Base-by-base conservation (phyloP, 2,797 vertebrate species). In the Enteromius treurensis region DNA sequence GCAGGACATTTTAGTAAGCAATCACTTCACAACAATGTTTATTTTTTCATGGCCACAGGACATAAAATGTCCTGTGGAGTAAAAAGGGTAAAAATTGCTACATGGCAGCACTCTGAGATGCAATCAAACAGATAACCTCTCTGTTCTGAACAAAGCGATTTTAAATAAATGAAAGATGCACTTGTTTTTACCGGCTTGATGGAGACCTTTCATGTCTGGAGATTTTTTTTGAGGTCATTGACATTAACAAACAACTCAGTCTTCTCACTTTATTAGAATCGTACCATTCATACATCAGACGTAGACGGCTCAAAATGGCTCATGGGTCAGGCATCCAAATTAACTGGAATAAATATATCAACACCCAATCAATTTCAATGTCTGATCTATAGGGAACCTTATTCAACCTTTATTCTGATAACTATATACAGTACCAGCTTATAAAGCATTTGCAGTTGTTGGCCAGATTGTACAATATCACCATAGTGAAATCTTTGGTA, bases 151-250 rank as follows among this genome's bases (percentile, higher is more conserved):
- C 75, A 79, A 79, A 70, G 60, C 81, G 81, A 83, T 19, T 67
- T 74, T 80, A 79, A 84, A 85, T 77, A 75, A 87, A 88, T 88
- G 76, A 85, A 85, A 86, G 80, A 82, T 40, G 23, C 29, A 37
- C 29, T 77, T 37, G 53, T 67, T 85, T 84, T 73, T 9, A 53
- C 69, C 58, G 23, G 55, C 68, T 70, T 64, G 34, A 60, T 42
- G 45, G 80, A 70, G 51, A 82, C 79, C 86, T 87, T 87, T 87
- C 79, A 84, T 84, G 75, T 88, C 55, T 74, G 37, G 26, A 80
- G 69, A 60, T 67, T 17, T 32, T 74, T 86, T 23, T 53, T 10
- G 47, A 45, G 45, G 55, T 74, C 21, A 8, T 26, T 65, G 64
- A 79, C 67, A 69, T 85, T 70, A 81, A 70, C 42, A 81, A 70